These are phyloP conservation scores for Serripes groenlandicus DNA, from an alignment of 2,888 invertebrate genomes.

Conservation along the genomic window DNA sequence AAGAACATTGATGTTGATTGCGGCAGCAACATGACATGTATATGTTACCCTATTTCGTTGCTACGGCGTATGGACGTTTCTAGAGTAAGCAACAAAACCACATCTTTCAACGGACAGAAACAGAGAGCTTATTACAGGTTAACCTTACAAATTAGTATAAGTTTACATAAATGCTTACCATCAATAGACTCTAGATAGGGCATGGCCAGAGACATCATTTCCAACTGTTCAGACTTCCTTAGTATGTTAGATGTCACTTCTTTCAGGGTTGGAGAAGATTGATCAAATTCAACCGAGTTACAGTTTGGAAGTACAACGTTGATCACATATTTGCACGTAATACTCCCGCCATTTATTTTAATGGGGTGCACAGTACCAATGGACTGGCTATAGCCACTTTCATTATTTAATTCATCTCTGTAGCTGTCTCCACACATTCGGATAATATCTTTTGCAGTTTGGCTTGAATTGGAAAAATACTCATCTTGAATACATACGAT, in stretches of 20 bases:
- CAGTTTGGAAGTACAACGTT: not conserved
- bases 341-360: not conserved
- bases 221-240: slow-evolving; percentile 37
- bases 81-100: too few species aligned
- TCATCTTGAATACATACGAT: slow-evolving; percentile 1
- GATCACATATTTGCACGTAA: not conserved
- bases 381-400: too few species aligned
- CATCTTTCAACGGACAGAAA: too few species aligned
- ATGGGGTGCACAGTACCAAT: too few species aligned
- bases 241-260: not conserved
- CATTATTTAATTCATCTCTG: too few species aligned
- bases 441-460: not conserved
- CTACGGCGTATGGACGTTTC: too few species aligned
- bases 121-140: too few species aligned
- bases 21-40: too few species aligned
- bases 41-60: too few species aligned
- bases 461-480: not conserved
- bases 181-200: slow-evolving; percentile 50
- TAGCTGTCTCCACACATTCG: not conserved
- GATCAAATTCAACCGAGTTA: not conserved
- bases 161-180: not conserved
- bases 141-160: too few species aligned
- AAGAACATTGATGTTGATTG: too few species aligned
- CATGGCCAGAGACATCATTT: slow-evolving; percentile 39
- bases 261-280: not conserved